phyloP scores from a whole-genome alignment of 2,797 vertebrate species.

The Lepilemur ruficaudatus region DNA sequence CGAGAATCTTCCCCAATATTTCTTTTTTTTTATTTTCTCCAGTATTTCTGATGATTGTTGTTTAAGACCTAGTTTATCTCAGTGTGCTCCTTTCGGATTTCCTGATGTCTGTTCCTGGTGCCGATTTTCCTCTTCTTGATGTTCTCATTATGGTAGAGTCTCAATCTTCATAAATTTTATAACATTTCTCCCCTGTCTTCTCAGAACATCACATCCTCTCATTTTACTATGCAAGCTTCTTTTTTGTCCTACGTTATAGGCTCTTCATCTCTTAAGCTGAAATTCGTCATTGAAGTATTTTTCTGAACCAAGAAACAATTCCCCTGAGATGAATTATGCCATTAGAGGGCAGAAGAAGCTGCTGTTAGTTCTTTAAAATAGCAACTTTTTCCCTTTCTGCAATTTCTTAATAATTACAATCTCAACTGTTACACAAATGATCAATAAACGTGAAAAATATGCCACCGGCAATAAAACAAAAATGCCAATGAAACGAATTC shows the following conservation, averaged over 20 bases:
- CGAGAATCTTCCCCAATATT: not conserved
- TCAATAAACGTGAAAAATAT: not conserved
- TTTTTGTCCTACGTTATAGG: not conserved
- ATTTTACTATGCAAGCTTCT: not conserved
- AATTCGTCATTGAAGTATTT: not conserved
- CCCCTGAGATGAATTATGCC: not conserved
- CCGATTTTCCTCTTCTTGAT: not conserved
- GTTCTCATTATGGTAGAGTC: not conserved
- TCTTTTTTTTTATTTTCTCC: too few relatives aligned
- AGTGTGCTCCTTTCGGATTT: not conserved
- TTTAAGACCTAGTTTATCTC: not conserved
- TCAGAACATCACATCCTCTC: not conserved
- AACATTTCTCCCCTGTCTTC: not conserved
- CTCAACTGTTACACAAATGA: not conserved
- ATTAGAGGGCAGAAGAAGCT: slow-evolving; percentile 48
- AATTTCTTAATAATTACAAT: not conserved
- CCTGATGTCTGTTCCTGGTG: not conserved
- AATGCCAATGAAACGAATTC: not conserved
- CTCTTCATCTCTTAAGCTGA: not conserved
- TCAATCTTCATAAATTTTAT: not conserved
- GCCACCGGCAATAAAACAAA: not conserved
- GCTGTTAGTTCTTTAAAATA: not conserved
- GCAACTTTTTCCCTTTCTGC: not conserved
- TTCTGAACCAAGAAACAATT: not conserved
- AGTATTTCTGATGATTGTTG: not conserved